Percentiles rank a stretch among this genome's conserved stretches.
These are phyloP conservation scores for Heliothis virescens DNA, from an alignment of 1,140 invertebrate genomes.

Conservation along the genomic window DNA sequence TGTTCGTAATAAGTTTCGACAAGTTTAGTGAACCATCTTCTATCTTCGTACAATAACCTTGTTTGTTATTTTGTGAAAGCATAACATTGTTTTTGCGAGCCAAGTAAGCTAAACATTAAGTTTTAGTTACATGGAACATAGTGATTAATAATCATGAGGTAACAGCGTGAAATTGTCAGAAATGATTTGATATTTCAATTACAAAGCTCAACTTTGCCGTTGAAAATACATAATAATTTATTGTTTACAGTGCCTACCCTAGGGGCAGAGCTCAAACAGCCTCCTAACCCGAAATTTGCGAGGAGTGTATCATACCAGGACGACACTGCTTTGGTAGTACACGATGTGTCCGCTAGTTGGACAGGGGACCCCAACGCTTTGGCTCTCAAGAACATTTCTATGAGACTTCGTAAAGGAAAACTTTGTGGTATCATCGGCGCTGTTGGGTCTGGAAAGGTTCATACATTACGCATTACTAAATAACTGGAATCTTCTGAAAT, in stretches of 20 bases:
- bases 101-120: not conserved
- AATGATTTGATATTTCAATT: not conserved
- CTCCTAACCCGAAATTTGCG: constrained; percentile 11
- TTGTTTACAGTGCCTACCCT: not conserved
- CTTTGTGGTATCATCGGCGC: constrained; percentile 89
- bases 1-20: not conserved
- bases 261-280: not conserved
- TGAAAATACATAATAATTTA: not conserved
- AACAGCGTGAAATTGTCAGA: not conserved
- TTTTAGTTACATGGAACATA: not conserved
- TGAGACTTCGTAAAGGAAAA: constrained; percentile 86
- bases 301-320: constrained; percentile 66
- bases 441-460: constrained; percentile 93
- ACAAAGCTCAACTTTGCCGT: not conserved
- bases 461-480: not conserved
- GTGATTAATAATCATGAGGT: not conserved
- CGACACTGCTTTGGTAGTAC: constrained; percentile 79
- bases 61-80: too few species aligned
- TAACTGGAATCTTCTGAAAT: not conserved
- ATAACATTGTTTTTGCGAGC: too few species aligned
- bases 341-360: constrained; percentile 87
- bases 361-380: constrained; percentile 71
- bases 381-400: constrained; percentile 87
- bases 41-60: not conserved
- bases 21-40: not conserved